A percentile compares a stretch with the other conserved stretches of the same genome.
Conservation (phyloP, 2,797 vertebrate species). For the Ctenochaetus hawaiiensis region DNA sequence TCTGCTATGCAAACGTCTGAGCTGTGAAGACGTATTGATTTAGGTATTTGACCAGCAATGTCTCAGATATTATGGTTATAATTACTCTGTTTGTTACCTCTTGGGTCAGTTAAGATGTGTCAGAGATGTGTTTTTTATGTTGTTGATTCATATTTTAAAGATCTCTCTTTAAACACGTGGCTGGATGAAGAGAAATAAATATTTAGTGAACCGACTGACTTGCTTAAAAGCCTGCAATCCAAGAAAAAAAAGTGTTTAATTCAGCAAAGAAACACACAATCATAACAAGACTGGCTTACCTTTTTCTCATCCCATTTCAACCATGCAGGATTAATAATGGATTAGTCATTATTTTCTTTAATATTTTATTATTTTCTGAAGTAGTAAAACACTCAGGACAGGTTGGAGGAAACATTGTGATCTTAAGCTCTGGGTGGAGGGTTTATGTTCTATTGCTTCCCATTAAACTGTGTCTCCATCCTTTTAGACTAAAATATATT, state of each 20-base stretch:
- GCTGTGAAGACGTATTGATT: neutral
- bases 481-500: neutral
- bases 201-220: too few relatives aligned
- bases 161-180: neutral
- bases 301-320: neutral
- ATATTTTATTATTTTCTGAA: too few relatives aligned
- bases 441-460: neutral
- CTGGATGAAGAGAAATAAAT: too few relatives aligned
- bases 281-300: neutral
- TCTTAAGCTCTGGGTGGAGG: too few relatives aligned
- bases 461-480: neutral
- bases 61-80: neutral
- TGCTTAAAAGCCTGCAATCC: too few relatives aligned
- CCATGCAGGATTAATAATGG: too few relatives aligned
- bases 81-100: neutral
- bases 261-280: neutral
- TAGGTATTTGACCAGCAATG: neutral
- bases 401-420: neutral
- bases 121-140: neutral
- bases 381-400: neutral
- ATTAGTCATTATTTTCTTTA: neutral
- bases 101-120: neutral
- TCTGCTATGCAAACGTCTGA: neutral
- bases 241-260: neutral
- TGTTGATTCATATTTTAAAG: neutral